phyloP scores from a whole-genome alignment of 2,797 vertebrate genomes.

The Malacoctenus gilli region DNA sequence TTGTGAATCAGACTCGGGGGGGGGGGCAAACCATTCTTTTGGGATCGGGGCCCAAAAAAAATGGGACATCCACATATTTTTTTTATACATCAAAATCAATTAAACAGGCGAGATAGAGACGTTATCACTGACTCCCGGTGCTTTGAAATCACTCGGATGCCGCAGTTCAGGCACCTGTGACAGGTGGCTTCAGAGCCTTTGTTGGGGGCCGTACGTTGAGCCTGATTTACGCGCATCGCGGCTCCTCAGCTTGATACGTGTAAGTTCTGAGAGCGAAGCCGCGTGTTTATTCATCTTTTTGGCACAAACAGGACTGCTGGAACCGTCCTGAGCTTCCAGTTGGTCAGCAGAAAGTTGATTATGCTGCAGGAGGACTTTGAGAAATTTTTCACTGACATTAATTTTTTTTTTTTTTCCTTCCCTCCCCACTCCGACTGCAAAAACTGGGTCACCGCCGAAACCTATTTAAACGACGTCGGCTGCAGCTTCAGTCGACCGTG shows the following conservation, averaged over 20 bases:
- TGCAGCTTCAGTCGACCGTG: background rate
- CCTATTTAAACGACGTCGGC: background rate
- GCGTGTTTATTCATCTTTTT: conserved; percentile 8
- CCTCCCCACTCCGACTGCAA: too few relatives aligned
- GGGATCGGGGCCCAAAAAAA: too few relatives aligned
- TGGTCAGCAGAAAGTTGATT: conserved; percentile 14
- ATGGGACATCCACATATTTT: too few relatives aligned
- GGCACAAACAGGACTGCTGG: conserved; percentile 2
- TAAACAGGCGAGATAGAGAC: too few relatives aligned
- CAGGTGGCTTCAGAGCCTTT: too few relatives aligned
- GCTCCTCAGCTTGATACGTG: background rate
- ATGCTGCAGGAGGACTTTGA: conserved; percentile 8
- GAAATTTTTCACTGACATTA: background rate
- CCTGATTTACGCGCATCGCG: background rate
- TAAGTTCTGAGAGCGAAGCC: background rate
- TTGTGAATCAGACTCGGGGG: too few relatives aligned
- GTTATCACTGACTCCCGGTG: too few relatives aligned
- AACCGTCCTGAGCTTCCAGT: background rate
- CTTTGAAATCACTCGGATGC: too few relatives aligned
- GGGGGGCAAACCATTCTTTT: too few relatives aligned
- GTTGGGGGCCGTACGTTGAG: too few relatives aligned
- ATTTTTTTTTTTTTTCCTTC: background rate
- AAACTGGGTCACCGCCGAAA: conserved; percentile 11
- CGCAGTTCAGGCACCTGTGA: too few relatives aligned
- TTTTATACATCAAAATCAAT: too few relatives aligned